Evolutionary conservation across 2,888 invertebrate species (phyloP).

Genomic region (Drosophila hamatofila): DNA sequence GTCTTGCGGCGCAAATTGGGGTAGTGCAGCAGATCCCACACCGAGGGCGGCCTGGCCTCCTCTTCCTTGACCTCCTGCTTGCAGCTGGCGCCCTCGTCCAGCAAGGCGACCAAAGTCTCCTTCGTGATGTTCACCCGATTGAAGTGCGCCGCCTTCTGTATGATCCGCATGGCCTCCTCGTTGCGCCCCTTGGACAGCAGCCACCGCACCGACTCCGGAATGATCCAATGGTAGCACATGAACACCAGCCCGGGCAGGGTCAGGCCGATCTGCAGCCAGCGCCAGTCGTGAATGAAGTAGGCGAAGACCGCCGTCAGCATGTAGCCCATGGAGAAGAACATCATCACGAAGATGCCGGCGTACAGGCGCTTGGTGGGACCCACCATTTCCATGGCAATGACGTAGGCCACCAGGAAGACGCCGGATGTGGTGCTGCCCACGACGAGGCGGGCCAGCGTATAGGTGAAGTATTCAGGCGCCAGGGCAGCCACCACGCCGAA

Average conservation of each 20-base stretch:
- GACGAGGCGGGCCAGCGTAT: constrained; percentile 88
- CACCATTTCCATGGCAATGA: constrained; percentile 91
- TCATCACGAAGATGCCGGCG: constrained; percentile 90
- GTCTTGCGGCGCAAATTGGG: constrained; percentile 89
- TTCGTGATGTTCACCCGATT: constrained; percentile 88
- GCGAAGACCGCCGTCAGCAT: constrained; percentile 89
- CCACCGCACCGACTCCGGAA: constrained; percentile 92
- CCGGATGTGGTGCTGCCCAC: constrained; percentile 92
- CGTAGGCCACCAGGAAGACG: constrained; percentile 91
- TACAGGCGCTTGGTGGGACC: constrained; percentile 89
- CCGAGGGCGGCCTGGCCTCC: constrained; percentile 81
- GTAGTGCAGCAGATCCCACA: constrained; percentile 88
- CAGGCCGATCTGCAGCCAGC: constrained; percentile 89
- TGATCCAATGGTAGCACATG: constrained; percentile 90
- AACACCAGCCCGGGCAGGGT: constrained; percentile 90
- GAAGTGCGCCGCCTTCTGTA: constrained; percentile 88
- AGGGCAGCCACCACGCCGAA: constrained; percentile 89
- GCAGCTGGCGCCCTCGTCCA: constrained; percentile 83
- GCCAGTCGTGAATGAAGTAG: constrained; percentile 89
- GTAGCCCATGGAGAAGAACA: constrained; percentile 91
- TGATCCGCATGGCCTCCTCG: constrained; percentile 87
- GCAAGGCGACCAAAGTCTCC: constrained; percentile 86
- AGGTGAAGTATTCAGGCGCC: constrained; percentile 89
- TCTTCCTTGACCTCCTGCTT: constrained; percentile 43
- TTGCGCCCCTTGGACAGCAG: constrained; percentile 88